Conservation (phyloP, 2,113 vertebrate genomes). For the Leiothrix lutea region DNA sequence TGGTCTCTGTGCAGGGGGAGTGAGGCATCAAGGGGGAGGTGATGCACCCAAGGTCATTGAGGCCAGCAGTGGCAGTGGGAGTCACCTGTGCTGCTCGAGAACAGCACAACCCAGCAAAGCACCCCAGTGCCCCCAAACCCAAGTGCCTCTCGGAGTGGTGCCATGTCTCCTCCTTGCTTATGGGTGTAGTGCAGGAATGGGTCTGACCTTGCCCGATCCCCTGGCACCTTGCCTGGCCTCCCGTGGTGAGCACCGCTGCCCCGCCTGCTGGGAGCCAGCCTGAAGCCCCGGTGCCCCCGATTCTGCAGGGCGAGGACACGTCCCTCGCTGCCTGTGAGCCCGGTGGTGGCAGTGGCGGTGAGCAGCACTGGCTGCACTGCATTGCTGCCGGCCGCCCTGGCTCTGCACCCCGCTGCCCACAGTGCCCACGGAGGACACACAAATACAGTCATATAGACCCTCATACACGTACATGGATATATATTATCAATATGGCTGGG, state of each 20-base stretch:
- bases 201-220: not conserved
- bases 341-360: not conserved
- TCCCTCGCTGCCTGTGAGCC: not conserved
- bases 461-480: too few species aligned
- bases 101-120: not conserved
- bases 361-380: not conserved
- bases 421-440: rapidly evolving
- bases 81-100: not conserved
- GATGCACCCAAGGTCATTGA: constrained; percentile 32
- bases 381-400: not conserved
- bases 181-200: not conserved
- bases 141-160: rapidly evolving
- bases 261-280: not conserved
- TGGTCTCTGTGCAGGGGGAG: not conserved
- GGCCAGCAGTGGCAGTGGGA: not conserved
- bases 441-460: rapidly evolving
- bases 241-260: not conserved
- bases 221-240: not conserved
- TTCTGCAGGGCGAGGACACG: not conserved
- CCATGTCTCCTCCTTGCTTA: not conserved
- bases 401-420: not conserved
- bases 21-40: rapidly evolving
- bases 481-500: rapidly evolving
- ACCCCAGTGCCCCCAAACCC: too few species aligned
- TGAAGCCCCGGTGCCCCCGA: not conserved